phyloP scores from a whole-genome alignment of 2,113 vertebrate species.

The Sporophila hypoxantha region DNA sequence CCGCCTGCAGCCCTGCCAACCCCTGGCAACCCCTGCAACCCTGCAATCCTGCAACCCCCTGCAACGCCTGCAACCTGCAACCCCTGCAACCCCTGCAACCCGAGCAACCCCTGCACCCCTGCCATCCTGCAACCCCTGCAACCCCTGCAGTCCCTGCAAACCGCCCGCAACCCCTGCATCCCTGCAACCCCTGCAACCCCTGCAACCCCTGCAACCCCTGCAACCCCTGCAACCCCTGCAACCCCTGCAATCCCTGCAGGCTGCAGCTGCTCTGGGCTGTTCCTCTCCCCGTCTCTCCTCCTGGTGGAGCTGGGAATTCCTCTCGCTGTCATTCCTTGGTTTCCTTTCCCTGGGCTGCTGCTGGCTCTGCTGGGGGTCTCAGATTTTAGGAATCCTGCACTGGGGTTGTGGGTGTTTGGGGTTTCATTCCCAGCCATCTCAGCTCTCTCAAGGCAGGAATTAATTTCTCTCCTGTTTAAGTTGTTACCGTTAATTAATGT shows the following conservation, averaged over 20 bases:
- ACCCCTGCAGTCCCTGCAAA: too few relatives aligned
- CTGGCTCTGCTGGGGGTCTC: neutral
- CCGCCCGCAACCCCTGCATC: too few relatives aligned
- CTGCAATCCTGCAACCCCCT: too few relatives aligned
- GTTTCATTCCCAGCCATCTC: neutral
- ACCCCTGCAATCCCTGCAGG: constrained; percentile 44
- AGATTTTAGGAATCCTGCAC: neutral
- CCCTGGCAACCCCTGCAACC: too few relatives aligned
- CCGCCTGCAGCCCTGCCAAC: too few relatives aligned
- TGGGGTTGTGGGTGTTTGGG: neutral
- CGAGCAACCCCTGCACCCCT: too few relatives aligned
- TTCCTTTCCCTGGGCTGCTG: neutral
- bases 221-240: too few relatives aligned
- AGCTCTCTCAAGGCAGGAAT: neutral
- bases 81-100: too few relatives aligned
- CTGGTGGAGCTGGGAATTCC: constrained; percentile 1
- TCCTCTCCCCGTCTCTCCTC: neutral
- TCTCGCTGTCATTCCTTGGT: neutral
- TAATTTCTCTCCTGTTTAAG: neutral
- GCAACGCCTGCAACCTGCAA: too few relatives aligned
- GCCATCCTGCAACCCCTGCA: too few relatives aligned
- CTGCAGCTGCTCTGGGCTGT: constrained; percentile 66
- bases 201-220: too few relatives aligned
- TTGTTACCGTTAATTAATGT: neutral
- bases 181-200: too few relatives aligned